phyloP scores from a whole-genome alignment of 1,140 invertebrate species.

The Phthorimaea operculella region DNA sequence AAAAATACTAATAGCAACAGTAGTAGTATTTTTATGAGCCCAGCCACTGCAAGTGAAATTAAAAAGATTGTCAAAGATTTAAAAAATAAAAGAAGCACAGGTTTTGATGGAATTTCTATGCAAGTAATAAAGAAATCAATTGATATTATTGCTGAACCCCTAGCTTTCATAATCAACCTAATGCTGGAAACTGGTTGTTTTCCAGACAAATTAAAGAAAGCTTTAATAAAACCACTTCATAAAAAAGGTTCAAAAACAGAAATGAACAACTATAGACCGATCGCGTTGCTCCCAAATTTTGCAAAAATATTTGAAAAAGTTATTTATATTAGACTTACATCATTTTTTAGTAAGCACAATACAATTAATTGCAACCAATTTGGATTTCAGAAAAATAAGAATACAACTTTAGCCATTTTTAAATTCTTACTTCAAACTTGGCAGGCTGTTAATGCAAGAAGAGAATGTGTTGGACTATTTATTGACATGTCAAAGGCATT shows the following conservation, averaged over 20 bases:
- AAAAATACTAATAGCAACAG: not conserved
- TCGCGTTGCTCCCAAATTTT: not conserved
- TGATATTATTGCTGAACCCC: not conserved
- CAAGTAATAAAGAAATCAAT: not conserved
- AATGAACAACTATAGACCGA: conserved; percentile 2
- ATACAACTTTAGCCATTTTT: no score
- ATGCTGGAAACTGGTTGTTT: not conserved
- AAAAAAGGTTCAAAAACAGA: conserved; percentile 2
- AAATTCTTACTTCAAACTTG: no score
- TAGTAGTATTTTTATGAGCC: conserved; percentile 6
- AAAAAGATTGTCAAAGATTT: not conserved
- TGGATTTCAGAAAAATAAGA: no score
- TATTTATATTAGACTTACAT: not conserved
- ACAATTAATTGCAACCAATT: no score
- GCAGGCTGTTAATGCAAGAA: no score
- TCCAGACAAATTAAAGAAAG: conserved; percentile 1
- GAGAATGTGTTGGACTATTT: conserved; percentile 4
- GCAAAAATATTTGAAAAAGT: conserved; percentile 3
- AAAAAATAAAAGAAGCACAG: conserved; percentile 1
- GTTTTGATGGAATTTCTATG: not conserved
- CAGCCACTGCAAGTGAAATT: not conserved
- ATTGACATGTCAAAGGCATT: conserved; percentile 9
- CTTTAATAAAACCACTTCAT: conserved; percentile 1
- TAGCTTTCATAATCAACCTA: not conserved
- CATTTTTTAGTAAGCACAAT: conserved; percentile 3